Base-by-base conservation (phyloP, 2,888 invertebrate species). In the Brenthis daphne region DNA sequence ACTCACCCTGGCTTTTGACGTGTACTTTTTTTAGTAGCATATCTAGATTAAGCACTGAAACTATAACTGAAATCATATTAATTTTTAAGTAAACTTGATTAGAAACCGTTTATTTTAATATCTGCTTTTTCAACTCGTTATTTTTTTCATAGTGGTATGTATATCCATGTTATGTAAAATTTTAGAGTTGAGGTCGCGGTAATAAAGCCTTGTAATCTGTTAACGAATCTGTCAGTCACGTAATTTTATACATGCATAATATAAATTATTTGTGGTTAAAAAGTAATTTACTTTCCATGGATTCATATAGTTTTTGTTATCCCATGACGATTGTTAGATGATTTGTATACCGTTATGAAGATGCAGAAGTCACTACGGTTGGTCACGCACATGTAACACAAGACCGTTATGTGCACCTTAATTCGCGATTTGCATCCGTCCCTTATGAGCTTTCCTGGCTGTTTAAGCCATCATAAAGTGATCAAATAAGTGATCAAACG, bases 381-480 rank as follows among this genome's bases (percentile, higher is more conserved):
- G 76, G 82, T 81, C 83, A 82, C 82, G 80, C 82, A 79, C 77
- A 79, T 76, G 77, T 81, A 80, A 78, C 64, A 57, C 78, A 76
- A 78, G 78, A 76, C 85, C 86, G 84, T 86, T 86, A 86, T 80
- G 76, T 80, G 75, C 79, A 79, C 82, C 77, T 84, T 85, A 84
- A 85, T 84, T 83, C 82, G 75, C 81, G 82, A 90, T 90, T 90
- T 90, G 89, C 90, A 88, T 88, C 82, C 78, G 78, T 82, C 80
- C 86, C 84, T 87, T 89, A 89, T 86, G 86, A 85, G 86, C 85
- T 88, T 88, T 86, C 86, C 85, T 84, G 77, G 83, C 84, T 84
- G 82, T 89, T 86, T 88, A 87, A 87, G 85, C 89, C 85, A 91
- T 92, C 89, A 91, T 91, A 92, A 91, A 89, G 90, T 91, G 88